Conservation (phyloP, 2,888 invertebrate genomes). For the Odontomyia ornata region DNA sequence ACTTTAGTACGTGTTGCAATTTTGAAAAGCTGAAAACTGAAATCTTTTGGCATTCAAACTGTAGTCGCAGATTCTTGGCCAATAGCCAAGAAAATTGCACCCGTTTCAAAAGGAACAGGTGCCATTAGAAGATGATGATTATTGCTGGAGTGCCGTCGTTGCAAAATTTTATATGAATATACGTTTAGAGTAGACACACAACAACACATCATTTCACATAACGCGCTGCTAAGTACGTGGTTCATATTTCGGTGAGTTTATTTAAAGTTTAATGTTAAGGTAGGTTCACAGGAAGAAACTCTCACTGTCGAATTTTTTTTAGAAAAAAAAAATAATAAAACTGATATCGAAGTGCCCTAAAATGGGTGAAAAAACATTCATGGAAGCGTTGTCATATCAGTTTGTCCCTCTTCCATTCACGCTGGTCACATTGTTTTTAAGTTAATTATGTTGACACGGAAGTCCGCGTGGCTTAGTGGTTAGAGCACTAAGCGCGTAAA, state of each 20-base stretch:
- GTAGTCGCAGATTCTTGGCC: slow-evolving; percentile 12
- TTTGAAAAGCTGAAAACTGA: neutral
- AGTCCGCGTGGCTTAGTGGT: no score
- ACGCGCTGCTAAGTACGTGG: slow-evolving; percentile 22
- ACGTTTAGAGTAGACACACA: neutral
- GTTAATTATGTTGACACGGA: no score
- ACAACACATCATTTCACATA: slow-evolving; percentile 23
- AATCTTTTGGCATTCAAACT: neutral
- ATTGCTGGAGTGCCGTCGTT: slow-evolving; percentile 9
- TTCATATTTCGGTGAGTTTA: slow-evolving; percentile 31
- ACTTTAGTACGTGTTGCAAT: neutral
- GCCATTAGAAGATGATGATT: slow-evolving; percentile 25
- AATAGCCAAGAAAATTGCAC: slow-evolving; percentile 38
- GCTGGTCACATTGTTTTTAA: no score
- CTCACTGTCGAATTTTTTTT: no score
- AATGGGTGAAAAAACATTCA: no score
- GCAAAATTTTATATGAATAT: neutral
- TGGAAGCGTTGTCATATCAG: no score
- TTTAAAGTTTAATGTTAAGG: neutral
- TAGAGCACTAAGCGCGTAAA: no score
- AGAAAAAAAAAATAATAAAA: no score
- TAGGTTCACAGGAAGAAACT: neutral
- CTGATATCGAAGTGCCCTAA: no score
- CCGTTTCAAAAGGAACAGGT: slow-evolving; percentile 22
- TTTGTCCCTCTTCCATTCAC: no score